Percentiles rank a stretch among this genome's conserved stretches.
Evolutionary conservation across 2,113 vertebrate species (phyloP).

Genomic region (Calcarius ornatus): DNA sequence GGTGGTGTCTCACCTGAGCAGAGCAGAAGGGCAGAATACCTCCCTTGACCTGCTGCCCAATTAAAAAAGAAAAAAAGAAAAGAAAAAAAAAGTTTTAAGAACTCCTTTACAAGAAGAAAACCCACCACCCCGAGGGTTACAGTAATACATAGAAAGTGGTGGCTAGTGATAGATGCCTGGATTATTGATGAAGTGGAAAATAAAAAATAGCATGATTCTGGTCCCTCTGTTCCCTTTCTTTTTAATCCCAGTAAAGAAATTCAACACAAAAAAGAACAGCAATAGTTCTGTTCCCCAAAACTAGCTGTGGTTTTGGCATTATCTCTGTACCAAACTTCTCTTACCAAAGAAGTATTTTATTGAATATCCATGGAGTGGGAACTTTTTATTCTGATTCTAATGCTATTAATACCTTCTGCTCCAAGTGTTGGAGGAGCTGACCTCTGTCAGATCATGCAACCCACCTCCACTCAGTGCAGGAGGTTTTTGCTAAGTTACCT

Average conservation of each 20-base stretch:
- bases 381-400: background rate
- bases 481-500: background rate
- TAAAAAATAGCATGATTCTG: background rate
- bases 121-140: background rate
- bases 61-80: background rate
- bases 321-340: background rate
- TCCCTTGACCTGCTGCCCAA: fast-evolving
- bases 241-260: background rate
- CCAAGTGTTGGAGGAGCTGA: background rate
- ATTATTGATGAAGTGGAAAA: background rate
- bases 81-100: background rate
- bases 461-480: background rate
- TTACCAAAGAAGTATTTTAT: background rate
- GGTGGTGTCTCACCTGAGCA: background rate
- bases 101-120: background rate
- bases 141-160: background rate
- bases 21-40: background rate
- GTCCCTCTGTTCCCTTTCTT: background rate
- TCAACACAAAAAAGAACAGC: background rate
- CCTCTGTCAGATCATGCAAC: background rate
- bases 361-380: background rate
- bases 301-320: background rate
- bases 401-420: background rate
- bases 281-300: background rate
- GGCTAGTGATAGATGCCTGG: background rate